Evolutionary conservation across 2,888 invertebrate genomes (phyloP).

Genomic region (Muschampia staudingeri): DNA sequence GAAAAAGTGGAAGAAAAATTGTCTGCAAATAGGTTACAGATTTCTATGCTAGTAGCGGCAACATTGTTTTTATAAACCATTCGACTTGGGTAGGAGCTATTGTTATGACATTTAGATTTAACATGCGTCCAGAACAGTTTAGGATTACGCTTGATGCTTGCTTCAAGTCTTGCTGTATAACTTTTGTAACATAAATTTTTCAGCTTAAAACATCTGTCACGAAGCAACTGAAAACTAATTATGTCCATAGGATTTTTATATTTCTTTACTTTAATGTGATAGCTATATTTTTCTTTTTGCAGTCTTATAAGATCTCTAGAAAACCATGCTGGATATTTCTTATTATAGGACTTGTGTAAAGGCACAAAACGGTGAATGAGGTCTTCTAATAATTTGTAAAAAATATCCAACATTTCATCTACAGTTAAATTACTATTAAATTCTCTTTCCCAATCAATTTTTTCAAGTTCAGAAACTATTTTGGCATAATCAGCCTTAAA

Average conservation of each 20-base stretch:
- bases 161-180: conserved; percentile 12
- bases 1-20: too few relatives aligned
- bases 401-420: conserved; percentile 18
- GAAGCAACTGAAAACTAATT: not conserved
- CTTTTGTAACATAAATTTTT: not conserved
- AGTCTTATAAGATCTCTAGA: not conserved
- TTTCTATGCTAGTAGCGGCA: too few relatives aligned
- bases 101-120: too few relatives aligned
- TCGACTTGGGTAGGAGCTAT: too few relatives aligned
- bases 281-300: conserved; percentile 19
- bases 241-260: conserved; percentile 8
- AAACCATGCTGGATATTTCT: conserved; percentile 17
- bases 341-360: not conserved
- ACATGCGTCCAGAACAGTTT: conserved; percentile 9
- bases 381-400: conserved; percentile 18
- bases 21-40: too few relatives aligned
- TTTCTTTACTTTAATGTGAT: conserved; percentile 16
- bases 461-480: conserved; percentile 21
- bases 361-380: conserved; percentile 20
- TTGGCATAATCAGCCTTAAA: conserved; percentile 10
- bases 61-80: too few relatives aligned
- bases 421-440: conserved; percentile 3
- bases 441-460: not conserved
- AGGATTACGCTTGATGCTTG: not conserved
- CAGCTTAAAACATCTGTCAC: not conserved